These are phyloP conservation scores for Hyla sarda DNA, from an alignment of 2,113 vertebrate genomes.

Conservation along the genomic window DNA sequence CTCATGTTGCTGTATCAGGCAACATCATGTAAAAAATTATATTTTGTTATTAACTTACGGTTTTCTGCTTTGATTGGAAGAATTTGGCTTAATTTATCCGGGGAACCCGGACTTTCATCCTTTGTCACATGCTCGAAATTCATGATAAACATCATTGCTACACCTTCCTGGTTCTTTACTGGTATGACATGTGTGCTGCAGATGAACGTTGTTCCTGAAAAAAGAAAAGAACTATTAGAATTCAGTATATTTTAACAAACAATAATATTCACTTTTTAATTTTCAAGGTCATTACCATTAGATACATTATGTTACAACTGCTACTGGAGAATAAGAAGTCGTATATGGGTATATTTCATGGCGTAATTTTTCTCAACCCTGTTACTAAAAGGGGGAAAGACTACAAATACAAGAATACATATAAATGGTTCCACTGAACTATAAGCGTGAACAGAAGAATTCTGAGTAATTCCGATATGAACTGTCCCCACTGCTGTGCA, in stretches of 20 bases:
- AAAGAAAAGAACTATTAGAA: constrained; percentile 54
- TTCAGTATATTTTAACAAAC: background rate
- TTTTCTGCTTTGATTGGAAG: constrained; percentile 88
- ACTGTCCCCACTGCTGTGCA: background rate
- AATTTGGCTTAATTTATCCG: constrained; percentile 86
- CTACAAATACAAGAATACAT: background rate
- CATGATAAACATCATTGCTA: constrained; percentile 99
- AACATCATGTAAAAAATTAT: background rate
- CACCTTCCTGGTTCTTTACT: constrained; percentile 96
- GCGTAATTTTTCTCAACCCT: too few relatives aligned
- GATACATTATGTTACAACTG: background rate
- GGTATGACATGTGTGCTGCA: constrained; percentile 95
- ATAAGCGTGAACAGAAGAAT: background rate
- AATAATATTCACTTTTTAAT: background rate
- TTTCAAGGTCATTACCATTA: background rate
- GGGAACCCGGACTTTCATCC: constrained; percentile 81
- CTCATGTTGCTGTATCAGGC: background rate
- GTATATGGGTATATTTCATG: too few relatives aligned
- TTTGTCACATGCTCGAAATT: constrained; percentile 92
- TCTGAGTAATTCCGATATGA: background rate
- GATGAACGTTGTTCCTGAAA: constrained; percentile 89
- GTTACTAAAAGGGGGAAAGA: too few relatives aligned
- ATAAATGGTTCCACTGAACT: background rate
- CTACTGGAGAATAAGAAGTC: background rate
- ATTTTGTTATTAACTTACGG: constrained; percentile 78